phyloP scores from a whole-genome alignment of 2,888 invertebrate genomes.

The Lamellibrachia columna region DNA sequence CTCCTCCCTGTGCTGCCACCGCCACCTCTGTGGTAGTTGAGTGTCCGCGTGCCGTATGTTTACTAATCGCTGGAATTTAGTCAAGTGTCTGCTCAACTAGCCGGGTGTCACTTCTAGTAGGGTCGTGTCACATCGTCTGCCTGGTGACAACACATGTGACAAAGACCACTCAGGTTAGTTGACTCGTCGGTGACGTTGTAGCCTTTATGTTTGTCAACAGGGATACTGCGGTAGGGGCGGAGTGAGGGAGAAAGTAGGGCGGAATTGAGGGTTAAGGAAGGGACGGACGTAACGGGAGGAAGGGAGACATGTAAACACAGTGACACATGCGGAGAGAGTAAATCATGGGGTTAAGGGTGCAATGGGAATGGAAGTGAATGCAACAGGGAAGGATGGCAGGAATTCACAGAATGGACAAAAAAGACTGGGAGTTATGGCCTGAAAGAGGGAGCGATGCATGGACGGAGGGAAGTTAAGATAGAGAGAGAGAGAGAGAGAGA shows the following conservation, averaged over 20 bases:
- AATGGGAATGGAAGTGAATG: no score
- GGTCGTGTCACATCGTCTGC: not conserved
- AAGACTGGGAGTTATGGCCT: no score
- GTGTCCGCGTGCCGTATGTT: not conserved
- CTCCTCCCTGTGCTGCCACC: not conserved
- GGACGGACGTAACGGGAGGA: no score
- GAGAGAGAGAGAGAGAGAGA: conserved; percentile 19
- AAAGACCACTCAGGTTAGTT: not conserved
- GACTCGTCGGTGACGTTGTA: not conserved
- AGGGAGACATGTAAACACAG: no score
- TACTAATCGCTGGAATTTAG: conserved; percentile 9
- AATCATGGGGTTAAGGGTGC: no score
- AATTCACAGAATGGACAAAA: no score
- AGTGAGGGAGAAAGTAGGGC: not conserved
- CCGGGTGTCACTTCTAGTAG: not conserved
- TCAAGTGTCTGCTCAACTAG: not conserved
- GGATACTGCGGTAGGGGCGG: not conserved
- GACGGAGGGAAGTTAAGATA: conserved; percentile 16
- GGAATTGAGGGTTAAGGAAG: no score
- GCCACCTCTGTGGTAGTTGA: not conserved
- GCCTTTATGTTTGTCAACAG: conserved; percentile 4
- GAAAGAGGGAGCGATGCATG: not conserved
- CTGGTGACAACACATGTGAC: not conserved
- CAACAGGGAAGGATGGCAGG: no score
- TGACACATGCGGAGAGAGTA: no score